These are phyloP conservation scores for Euwallacea fornicatus DNA, from an alignment of 1,140 invertebrate genomes.

Conservation along the genomic window DNA sequence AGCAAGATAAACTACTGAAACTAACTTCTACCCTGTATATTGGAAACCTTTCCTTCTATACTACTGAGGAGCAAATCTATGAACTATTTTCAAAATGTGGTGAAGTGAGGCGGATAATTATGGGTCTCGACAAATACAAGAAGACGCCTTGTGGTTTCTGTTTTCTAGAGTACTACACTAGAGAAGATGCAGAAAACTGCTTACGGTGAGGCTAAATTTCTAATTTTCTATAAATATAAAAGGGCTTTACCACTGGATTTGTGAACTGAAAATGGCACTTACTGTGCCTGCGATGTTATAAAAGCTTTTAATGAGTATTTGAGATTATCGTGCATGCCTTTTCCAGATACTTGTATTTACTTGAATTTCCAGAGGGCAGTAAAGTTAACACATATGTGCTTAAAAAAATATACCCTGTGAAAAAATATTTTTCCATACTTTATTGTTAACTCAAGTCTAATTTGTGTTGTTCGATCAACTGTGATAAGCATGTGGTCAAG, in stretches of 20 bases:
- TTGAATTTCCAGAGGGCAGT: too few relatives aligned
- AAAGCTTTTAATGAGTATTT: too few relatives aligned
- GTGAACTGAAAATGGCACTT: background rate
- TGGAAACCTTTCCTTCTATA: conserved; percentile 98
- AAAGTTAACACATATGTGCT: too few relatives aligned
- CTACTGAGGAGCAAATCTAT: conserved; percentile 98
- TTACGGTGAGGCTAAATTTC: conserved; percentile 65
- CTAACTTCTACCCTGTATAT: conserved; percentile 88
- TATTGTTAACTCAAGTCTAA: too few relatives aligned
- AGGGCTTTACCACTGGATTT: background rate
- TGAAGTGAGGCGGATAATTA: conserved; percentile 93
- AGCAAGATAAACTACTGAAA: conserved; percentile 84
- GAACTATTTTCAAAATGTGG: conserved; percentile 96
- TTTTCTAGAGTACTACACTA: conserved; percentile 96
- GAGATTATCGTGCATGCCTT: too few relatives aligned
- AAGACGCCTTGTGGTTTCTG: conserved; percentile 99
- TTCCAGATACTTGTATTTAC: too few relatives aligned
- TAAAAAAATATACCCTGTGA: too few relatives aligned
- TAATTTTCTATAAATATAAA: background rate
- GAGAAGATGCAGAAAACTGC: conserved; percentile 88
- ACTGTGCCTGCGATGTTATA: too few relatives aligned
- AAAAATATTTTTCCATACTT: too few relatives aligned
- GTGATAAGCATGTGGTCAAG: too few relatives aligned
- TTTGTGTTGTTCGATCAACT: too few relatives aligned
- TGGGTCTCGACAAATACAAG: conserved; percentile 97